Conservation (phyloP, 2,797 vertebrate species). For the Brachyalestes nurse region DNA sequence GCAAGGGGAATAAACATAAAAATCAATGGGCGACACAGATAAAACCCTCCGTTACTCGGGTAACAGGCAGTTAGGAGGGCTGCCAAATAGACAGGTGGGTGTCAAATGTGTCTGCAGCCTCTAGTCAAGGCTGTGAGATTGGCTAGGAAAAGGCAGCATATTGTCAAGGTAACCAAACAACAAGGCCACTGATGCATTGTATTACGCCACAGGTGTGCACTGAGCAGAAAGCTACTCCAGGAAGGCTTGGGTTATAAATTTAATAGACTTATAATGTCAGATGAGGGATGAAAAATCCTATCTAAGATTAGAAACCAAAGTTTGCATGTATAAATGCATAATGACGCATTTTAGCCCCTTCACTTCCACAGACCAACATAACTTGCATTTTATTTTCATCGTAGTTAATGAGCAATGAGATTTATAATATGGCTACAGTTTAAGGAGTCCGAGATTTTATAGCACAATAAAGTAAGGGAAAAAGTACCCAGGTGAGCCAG, state of each 20-base stretch:
- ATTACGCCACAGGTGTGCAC: constrained; percentile 40
- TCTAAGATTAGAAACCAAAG: constrained; percentile 43
- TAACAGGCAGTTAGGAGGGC: constrained; percentile 5
- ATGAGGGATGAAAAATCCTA: constrained; percentile 41
- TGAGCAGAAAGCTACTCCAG: background rate
- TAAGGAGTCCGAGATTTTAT: too few species aligned
- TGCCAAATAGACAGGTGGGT: background rate
- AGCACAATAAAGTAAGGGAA: too few species aligned
- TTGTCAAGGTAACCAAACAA: constrained; percentile 47
- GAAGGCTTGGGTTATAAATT: constrained; percentile 31
- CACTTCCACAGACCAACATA: background rate
- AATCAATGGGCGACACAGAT: background rate
- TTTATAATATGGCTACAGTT: background rate
- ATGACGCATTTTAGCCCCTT: background rate
- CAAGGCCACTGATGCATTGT: constrained; percentile 16
- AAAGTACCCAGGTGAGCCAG: too few species aligned
- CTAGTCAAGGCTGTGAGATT: background rate
- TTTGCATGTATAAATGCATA: constrained; percentile 9
- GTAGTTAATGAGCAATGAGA: background rate
- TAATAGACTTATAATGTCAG: constrained; percentile 34
- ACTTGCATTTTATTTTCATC: background rate
- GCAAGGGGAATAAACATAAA: background rate
- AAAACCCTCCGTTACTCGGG: background rate
- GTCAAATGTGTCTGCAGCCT: background rate
- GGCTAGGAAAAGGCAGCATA: constrained; percentile 17